phyloP scores from a whole-genome alignment of 2,113 vertebrate genomes.

The Jaculus jaculus region DNA sequence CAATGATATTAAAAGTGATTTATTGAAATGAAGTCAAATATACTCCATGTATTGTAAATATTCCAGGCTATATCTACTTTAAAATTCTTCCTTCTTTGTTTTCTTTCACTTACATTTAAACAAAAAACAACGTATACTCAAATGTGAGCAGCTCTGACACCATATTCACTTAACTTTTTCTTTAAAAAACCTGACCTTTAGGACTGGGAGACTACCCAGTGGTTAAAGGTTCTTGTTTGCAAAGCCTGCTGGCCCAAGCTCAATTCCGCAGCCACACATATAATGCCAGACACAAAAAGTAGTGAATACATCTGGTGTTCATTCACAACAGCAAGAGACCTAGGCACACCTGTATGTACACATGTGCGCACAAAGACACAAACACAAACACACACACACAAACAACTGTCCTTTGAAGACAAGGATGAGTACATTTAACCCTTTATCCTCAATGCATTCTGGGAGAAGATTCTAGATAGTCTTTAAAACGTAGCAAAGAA shows the following conservation, averaged over 20 bases:
- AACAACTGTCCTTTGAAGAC: background rate
- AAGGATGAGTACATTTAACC: background rate
- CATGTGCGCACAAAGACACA: too few relatives aligned
- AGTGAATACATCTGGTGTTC: too few relatives aligned
- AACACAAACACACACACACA: background rate
- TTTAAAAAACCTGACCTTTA: background rate
- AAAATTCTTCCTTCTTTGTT: background rate
- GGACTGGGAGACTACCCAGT: too few relatives aligned
- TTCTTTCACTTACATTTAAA: background rate
- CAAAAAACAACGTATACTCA: background rate
- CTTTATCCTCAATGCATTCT: background rate
- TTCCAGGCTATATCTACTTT: background rate
- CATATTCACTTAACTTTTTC: background rate
- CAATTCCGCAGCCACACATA: too few relatives aligned
- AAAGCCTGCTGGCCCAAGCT: too few relatives aligned
- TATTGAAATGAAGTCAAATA: background rate
- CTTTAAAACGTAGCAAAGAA: conserved; percentile 10
- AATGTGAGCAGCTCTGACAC: background rate
- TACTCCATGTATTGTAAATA: background rate
- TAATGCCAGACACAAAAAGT: too few relatives aligned
- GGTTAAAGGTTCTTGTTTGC: too few relatives aligned
- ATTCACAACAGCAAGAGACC: too few relatives aligned
- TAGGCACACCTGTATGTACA: too few relatives aligned
- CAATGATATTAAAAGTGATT: conserved; percentile 46
- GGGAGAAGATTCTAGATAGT: background rate